Conservation (phyloP, 2,797 vertebrate genomes). For the Sebastes trivittatus region DNA sequence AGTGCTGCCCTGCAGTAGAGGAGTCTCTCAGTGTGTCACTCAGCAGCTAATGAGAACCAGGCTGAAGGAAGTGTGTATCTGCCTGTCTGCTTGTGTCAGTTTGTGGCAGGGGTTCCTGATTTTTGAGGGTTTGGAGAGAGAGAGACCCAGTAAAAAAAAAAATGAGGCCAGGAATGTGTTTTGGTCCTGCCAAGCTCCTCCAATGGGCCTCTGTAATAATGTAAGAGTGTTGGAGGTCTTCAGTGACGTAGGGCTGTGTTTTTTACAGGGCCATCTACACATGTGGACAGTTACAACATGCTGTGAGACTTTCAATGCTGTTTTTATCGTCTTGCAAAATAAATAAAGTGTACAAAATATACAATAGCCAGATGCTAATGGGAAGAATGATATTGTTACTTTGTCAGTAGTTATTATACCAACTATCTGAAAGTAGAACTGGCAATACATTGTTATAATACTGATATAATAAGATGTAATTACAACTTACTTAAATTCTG, state of each 20-base stretch:
- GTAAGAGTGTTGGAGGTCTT: constrained; percentile 1
- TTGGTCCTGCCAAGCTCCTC: constrained; percentile 14
- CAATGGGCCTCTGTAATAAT: constrained; percentile 16
- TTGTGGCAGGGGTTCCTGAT: constrained; percentile 19
- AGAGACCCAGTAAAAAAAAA: constrained; percentile 27
- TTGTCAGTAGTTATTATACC: not conserved
- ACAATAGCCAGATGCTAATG: not conserved
- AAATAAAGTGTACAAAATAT: not conserved
- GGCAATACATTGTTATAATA: not conserved
- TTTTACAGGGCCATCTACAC: not conserved
- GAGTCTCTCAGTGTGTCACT: constrained; percentile 7
- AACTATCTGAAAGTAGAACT: too few species aligned
- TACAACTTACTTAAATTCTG: not conserved
- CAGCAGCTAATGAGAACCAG: constrained; percentile 42
- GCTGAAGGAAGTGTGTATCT: constrained; percentile 12
- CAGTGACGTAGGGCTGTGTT: not conserved
- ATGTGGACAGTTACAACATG: not conserved
- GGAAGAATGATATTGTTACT: not conserved
- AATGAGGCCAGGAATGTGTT: constrained; percentile 43
- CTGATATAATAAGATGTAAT: not conserved
- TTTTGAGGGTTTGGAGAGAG: constrained; percentile 36
- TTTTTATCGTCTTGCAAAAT: not conserved
- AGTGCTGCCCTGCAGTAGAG: not conserved
- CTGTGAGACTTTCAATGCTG: not conserved
- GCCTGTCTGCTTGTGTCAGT: constrained; percentile 16